Conservation (phyloP, 2,888 invertebrate species). For the Lysandra bellargus region DNA sequence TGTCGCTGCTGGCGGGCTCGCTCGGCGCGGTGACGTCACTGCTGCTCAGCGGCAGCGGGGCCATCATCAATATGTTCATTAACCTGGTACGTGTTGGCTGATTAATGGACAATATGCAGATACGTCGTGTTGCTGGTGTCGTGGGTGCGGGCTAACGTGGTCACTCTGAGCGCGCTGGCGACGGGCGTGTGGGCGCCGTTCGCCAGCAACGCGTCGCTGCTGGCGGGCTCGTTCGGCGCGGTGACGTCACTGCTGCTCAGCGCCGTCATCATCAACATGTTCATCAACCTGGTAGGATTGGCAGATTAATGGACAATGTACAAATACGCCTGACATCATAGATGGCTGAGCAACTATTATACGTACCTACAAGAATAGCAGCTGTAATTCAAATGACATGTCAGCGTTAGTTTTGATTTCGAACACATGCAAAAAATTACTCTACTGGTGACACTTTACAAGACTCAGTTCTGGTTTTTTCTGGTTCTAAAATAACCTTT, state of each 20-base stretch:
- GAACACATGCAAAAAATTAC: too few relatives aligned
- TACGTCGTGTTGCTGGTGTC: slow-evolving; percentile 78
- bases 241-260: slow-evolving; percentile 92
- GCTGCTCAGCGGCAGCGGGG: slow-evolving; percentile 93
- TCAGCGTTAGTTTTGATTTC: too few relatives aligned
- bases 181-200: slow-evolving; percentile 93
- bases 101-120: too few relatives aligned
- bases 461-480: too few relatives aligned
- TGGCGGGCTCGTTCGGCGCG: slow-evolving; percentile 92
- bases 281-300: slow-evolving; percentile 86
- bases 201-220: slow-evolving; percentile 94
- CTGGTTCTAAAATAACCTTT: too few relatives aligned
- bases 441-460: too few relatives aligned
- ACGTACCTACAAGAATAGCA: too few relatives aligned
- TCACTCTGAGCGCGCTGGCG: slow-evolving; percentile 91
- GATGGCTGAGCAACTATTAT: too few relatives aligned
- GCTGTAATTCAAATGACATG: too few relatives aligned
- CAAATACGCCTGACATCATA: too few relatives aligned
- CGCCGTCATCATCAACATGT: slow-evolving; percentile 92
- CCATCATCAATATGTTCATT: slow-evolving; percentile 91
- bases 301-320: too few relatives aligned
- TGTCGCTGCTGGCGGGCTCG: slow-evolving; percentile 90
- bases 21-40: slow-evolving; percentile 93
- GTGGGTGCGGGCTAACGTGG: slow-evolving; percentile 94
- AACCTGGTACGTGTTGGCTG: slow-evolving; percentile 83